Base-by-base conservation (phyloP, 2,888 invertebrate genomes). In the Microdon myrmicae region DNA sequence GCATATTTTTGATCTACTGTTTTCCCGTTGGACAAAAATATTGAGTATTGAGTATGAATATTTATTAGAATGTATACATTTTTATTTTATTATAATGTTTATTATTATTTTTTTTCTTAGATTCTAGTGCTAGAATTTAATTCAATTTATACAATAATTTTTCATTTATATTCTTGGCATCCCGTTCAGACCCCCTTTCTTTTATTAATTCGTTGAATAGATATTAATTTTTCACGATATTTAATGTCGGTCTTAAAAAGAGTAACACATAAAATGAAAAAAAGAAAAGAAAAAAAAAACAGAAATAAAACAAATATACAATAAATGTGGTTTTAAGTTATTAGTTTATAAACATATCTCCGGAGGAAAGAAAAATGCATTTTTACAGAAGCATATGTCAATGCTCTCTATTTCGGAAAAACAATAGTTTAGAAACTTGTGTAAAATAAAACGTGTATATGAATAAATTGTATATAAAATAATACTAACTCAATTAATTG, bases 401-500 rank as follows among this genome's bases (percentile, higher is more conserved):
- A 51, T 64, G 49, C 61, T 58, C 60, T 47, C 12, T 23, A 39
- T 47, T 32, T 47, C 23, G 45, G 64, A 47, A 58, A 47, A 51
- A 64, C 51, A 53, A 58, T 41, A 47, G 64, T 23, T 58, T 47
- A 47, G 51, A 44, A 53, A 58, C 31, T 6, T 56, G 32, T 56
- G 47, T 64, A 64, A 56, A 35, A 20, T 49, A 41, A 64, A n/a
- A 41, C 58, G 51, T 64, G 64, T 49, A 64, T 64, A 58, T 64
- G 56, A 64, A 64, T 58, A 58, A 64, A 58, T 58, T 64, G 58
- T 58, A 64, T 64, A 64, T 58, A 64, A 64, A 51, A 61, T 64
- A 64, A 41, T 58, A 58, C 44, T 39, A 47, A 58, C 35, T 47
- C 39, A 39, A 39, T 39, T 39, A 38, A 38, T 28, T 55, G 41